Percentiles rank a stretch among this genome's conserved stretches.
Evolutionary conservation across 1,140 invertebrate species (phyloP).

Genomic region (Periplaneta americana): DNA sequence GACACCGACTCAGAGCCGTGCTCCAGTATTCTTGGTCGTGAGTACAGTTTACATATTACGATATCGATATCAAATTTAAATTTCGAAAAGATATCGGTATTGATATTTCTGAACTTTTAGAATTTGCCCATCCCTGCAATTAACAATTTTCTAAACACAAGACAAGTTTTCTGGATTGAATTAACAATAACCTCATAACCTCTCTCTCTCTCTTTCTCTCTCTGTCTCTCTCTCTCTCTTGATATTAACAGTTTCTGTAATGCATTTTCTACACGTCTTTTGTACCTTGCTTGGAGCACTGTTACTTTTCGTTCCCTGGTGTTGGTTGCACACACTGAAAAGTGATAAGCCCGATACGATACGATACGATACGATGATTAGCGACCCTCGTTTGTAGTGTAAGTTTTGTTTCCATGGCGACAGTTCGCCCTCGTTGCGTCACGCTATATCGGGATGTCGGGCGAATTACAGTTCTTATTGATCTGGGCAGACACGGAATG

Average conservation of each 20-base stretch:
- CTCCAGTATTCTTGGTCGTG: constrained; percentile 21
- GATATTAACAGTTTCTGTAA: not conserved
- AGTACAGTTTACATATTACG: constrained; percentile 15
- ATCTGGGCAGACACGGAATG: not conserved
- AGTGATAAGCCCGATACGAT: not conserved
- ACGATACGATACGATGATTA: not conserved
- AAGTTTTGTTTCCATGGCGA: not conserved
- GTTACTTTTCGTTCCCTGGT: not conserved
- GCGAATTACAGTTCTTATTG: not conserved
- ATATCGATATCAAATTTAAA: not conserved
- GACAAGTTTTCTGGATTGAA: not conserved
- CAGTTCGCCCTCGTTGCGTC: not conserved
- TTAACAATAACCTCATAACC: not conserved
- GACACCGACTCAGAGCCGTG: constrained; percentile 20
- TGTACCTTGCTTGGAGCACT: not conserved
- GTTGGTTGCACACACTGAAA: not conserved
- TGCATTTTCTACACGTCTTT: not conserved
- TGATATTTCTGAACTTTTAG: not conserved
- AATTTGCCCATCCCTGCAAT: not conserved
- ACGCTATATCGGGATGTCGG: not conserved
- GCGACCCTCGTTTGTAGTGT: not conserved
- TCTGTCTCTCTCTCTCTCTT: too few species aligned
- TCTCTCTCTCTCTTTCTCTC: too few species aligned
- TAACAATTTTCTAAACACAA: not conserved
- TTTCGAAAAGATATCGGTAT: constrained; percentile 6